Base-by-base conservation (phyloP, 2,797 vertebrate genomes). In the Danio kyathit region DNA sequence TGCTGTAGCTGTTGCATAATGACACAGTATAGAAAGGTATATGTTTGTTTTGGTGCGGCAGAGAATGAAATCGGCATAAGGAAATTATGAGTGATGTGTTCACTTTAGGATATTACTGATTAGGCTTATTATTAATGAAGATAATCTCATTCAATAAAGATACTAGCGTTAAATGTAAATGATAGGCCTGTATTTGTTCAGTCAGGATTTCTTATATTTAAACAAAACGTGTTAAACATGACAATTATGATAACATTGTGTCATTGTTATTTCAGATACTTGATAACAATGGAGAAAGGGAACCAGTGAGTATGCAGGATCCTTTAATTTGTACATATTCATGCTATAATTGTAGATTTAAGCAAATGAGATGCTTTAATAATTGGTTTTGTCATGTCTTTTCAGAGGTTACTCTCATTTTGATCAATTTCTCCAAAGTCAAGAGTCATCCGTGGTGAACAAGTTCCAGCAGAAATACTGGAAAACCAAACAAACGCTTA, bases 401-500 rank as follows among this genome's bases (percentile, higher is more conserved):
- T 87, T 9, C 88, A 96, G 95, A 71, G 94, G 94, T 80, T 95
- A 94, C 89, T 93, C 95, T 72, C 93, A 96, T 75, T 93, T 96
- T 38, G 96, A 96, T 88, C 96, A 95, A 66, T 95, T 96, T 84
- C 91, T 96, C 83, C 95, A 96, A 89, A 94, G 94, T 86, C 95
- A 96, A 79, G 96, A 98, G 87, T 97, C 96, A 5, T 97, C 97
- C 0, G 96, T 98, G 79, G 96, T 98, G 80, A 99, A 97, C 92
- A 97, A 96, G 90, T 97, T 99, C 93, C 97, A 97, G 87, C 96
- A 97, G 92, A 97, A 96, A 80, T 99, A 97, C 86, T 99, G 98
- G 97, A 98, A 97, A 89, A 99, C 97, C 57, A 99, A 98, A 74
- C 98, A 99, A 92, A 96, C 96, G 0, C 94, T 99, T 76, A 97